Percentiles rank a stretch among this genome's conserved stretches.
phyloP scores from a whole-genome alignment of 2,113 vertebrate genomes.

The Parotia lawesii region DNA sequence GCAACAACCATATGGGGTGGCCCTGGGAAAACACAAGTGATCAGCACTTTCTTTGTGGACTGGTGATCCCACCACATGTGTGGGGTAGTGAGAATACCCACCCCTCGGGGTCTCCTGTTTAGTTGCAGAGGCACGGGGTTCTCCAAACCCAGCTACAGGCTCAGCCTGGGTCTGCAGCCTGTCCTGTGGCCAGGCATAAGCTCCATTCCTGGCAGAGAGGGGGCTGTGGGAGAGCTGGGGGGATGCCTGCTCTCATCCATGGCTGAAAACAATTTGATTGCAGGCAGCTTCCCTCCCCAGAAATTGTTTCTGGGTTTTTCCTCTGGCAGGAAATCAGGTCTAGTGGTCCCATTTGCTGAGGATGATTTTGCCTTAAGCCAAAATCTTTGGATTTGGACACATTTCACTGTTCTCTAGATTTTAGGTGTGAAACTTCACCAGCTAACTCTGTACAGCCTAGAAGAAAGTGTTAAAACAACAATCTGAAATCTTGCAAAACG shows the following conservation, averaged over 20 bases:
- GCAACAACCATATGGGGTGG: background rate
- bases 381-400: background rate
- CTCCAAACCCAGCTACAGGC: background rate
- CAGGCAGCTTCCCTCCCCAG: background rate
- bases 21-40: background rate
- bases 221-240: background rate
- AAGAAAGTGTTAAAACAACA: conserved; percentile 1
- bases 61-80: fast-evolving
- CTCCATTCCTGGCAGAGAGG: background rate
- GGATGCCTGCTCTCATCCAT: background rate
- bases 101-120: background rate
- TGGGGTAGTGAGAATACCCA: background rate
- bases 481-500: background rate
- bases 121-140: background rate
- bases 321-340: background rate
- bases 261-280: background rate
- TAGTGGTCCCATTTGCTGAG: background rate
- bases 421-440: conserved; percentile 1
- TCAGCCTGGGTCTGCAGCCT: background rate
- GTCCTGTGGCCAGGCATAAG: background rate
- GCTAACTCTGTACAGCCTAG: background rate
- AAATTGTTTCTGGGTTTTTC: background rate
- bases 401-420: background rate
- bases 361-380: background rate
- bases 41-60: background rate